phyloP scores from a whole-genome alignment of 1,140 invertebrate genomes.

The Sarcophaga bullata region DNA sequence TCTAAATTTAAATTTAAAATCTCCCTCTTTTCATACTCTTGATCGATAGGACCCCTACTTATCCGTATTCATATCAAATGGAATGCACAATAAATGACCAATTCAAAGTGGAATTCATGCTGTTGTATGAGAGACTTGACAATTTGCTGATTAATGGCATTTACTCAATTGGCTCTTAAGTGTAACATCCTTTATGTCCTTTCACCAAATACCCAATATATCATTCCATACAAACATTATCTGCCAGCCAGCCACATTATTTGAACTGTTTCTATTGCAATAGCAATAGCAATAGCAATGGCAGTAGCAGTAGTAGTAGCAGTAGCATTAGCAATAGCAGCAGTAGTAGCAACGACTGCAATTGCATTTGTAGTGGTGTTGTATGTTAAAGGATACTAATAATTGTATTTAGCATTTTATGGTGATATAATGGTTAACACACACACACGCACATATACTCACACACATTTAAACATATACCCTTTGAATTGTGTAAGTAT shows the following conservation, averaged over 20 bases:
- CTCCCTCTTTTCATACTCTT: too few relatives aligned
- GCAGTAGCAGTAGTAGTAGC: neutral
- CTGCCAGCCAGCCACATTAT: neutral
- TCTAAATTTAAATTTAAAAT: too few relatives aligned
- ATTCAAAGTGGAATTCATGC: constrained; percentile 17
- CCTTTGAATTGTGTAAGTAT: neutral
- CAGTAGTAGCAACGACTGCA: neutral
- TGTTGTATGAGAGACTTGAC: constrained; percentile 19
- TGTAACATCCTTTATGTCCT: constrained; percentile 30
- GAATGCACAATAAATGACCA: neutral
- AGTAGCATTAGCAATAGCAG: neutral
- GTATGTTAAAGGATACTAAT: constrained; percentile 13
- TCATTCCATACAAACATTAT: constrained; percentile 29
- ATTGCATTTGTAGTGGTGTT: neutral
- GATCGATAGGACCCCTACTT: too few relatives aligned
- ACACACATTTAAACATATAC: neutral
- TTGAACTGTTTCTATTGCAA: neutral
- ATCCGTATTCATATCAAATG: neutral
- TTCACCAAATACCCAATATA: constrained; percentile 32
- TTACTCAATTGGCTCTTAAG: constrained; percentile 41
- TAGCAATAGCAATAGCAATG: too few relatives aligned
- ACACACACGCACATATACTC: neutral
- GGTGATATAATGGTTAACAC: neutral
- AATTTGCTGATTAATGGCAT: constrained; percentile 38
- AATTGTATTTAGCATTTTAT: constrained; percentile 3